phyloP scores from a whole-genome alignment of 2,113 vertebrate genomes.

The Ia io region DNA sequence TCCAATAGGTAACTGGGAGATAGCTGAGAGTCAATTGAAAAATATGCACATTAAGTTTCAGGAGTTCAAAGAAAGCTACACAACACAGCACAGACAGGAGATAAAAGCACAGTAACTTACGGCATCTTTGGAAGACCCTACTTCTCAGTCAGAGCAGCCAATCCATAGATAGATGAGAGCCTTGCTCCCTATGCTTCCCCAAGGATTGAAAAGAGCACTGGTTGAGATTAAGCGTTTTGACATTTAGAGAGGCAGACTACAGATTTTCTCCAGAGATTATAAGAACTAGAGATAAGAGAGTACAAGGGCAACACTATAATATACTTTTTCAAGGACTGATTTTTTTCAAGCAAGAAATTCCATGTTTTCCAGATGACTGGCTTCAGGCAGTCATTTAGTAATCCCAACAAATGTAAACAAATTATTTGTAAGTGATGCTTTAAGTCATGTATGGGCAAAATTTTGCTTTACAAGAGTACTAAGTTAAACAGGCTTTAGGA shows the following conservation, averaged over 20 bases:
- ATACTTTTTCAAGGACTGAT: background rate
- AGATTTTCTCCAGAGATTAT: background rate
- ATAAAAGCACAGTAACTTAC: background rate
- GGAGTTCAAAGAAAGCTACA: background rate
- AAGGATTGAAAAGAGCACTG: background rate
- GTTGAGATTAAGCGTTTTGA: conserved; percentile 44
- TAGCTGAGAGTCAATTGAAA: background rate
- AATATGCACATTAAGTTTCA: background rate
- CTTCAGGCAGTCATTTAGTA: conserved; percentile 31
- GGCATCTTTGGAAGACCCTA: background rate
- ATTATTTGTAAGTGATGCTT: conserved; percentile 27
- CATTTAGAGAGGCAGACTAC: conserved; percentile 39
- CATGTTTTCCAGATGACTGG: background rate
- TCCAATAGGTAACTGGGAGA: background rate
- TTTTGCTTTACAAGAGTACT: background rate
- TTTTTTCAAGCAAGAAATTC: conserved; percentile 22
- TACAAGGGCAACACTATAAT: background rate
- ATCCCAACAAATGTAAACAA: background rate
- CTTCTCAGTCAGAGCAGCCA: background rate
- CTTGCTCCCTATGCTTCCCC: background rate
- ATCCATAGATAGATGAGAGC: background rate
- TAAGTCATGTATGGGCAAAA: conserved; percentile 1
- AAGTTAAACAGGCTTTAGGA: background rate
- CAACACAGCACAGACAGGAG: background rate
- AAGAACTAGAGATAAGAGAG: conserved; percentile 25